Evolutionary conservation across 2,797 vertebrate genomes (phyloP), one percentile per base, ranked within the genome.

Genomic region (Arrhamphus sclerolepis): DNA sequence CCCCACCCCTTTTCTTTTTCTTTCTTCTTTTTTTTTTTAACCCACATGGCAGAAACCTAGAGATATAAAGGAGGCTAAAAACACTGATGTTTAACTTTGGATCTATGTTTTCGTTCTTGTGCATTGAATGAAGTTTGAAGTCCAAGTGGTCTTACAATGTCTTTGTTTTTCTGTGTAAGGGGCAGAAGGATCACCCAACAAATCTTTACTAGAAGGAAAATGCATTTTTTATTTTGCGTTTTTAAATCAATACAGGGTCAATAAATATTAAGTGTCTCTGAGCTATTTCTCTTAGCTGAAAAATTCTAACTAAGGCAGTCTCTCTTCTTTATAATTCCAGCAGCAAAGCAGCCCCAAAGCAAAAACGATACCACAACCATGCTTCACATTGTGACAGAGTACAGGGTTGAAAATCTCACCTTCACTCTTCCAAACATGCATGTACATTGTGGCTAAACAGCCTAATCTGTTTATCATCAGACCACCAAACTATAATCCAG

Each of bases 61-160:
- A 66, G 72, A 70, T 60, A 46, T 41, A 66, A 55, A 24, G 42
- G 21, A 62, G 66, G 42, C 28, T 43, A 28, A 48, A 77, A 54
- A 54, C 3, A 54, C 67, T 61, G 55, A 69, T 55, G 57, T 44
- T 66, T 46, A 19, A 50, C 42, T 48, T 42, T 26, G 24, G 6
- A 20, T 44, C 11, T 28, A 2, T 10, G 0, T 46, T 67, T 75
- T 70, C 66, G 9, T 26, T 54, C 43, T 14, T 34, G 9, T 34
- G 31, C 10, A 11, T 10, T 34, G 9, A 11, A 34, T 2, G 10
- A 34, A 13, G 9, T 7, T 42, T 19, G 10, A 6, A 18, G 17
- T 13, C 22, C 7, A 42, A 10, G 6, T 17, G 22, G 17, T 18
- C 16, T n/a, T 7, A 7, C 31, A 11, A 10, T 34, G 31, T 9